phyloP scores from a whole-genome alignment of 2,888 invertebrate genomes.

The Acrobasis repandana region DNA sequence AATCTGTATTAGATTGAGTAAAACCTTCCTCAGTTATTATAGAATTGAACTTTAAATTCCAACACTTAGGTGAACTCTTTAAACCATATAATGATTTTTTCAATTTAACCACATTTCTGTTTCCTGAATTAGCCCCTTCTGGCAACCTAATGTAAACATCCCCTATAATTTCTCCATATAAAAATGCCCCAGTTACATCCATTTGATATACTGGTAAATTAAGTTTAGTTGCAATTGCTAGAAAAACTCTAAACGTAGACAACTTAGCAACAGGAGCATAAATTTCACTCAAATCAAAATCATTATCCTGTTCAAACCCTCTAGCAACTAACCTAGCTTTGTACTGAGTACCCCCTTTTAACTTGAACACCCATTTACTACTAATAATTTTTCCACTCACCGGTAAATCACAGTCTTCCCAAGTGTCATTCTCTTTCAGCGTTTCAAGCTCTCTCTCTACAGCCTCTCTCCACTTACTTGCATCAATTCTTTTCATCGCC shows the following conservation, averaged over 20 bases:
- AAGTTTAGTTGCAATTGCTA: constrained; percentile 30
- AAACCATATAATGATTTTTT: constrained; percentile 32
- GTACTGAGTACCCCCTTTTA: constrained; percentile 28
- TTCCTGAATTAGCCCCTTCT: constrained; percentile 25
- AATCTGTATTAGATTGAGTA: neutral
- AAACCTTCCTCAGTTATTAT: neutral
- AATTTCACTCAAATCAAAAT: constrained; percentile 24
- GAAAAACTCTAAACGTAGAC: constrained; percentile 34
- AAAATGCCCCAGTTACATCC: constrained; percentile 33
- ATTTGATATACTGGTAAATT: constrained; percentile 30
- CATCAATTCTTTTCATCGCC: constrained; percentile 29
- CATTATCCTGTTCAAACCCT: constrained; percentile 32
- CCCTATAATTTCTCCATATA: constrained; percentile 31
- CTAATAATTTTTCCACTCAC: constrained; percentile 25
- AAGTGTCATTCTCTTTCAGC: constrained; percentile 19
- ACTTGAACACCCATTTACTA: constrained; percentile 38
- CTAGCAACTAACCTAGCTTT: constrained; percentile 32
- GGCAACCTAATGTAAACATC: constrained; percentile 31
- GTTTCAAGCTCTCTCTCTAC: constrained; percentile 9
- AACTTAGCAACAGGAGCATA: constrained; percentile 36
- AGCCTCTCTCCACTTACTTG: constrained; percentile 26
- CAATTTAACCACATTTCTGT: constrained; percentile 30
- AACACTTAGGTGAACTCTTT: neutral
- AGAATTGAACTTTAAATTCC: neutral
- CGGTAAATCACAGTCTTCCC: neutral